Base-by-base conservation (phyloP, 2,888 invertebrate species). In the Cheiracanthium punctorium region DNA sequence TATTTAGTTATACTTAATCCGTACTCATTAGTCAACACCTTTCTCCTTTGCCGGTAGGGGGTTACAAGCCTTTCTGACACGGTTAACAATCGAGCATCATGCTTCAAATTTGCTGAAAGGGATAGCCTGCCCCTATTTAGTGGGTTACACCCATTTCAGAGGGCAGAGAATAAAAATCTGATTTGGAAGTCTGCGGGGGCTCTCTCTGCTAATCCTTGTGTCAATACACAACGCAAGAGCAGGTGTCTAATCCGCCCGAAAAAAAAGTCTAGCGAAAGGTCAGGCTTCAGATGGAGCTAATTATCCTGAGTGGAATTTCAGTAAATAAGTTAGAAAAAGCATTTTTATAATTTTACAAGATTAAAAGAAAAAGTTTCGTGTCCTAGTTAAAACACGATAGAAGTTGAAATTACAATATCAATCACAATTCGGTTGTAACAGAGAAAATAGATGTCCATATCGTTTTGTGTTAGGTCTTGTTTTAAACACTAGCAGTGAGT, bases 201-300 rank as follows among this genome's bases (percentile, higher is more conserved):
- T 71, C 43, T 37, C 4, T 71, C 43, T 37, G 43, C 71, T 71
- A 71, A 71, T 41, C 71, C 43, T 29, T 37, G 29, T 43, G 71
- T 71, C 41, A 71, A 71, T 71, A 71, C 33, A 20, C 33, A 43
- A 43, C 17, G 43, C 17, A 37, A 71, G 43, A 41, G 71, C 71
- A 71, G 71, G 71, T 71, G 71, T 71, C 43, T 71, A 71, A 71
- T 71, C 71, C 43, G 20, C 43, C 14, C 37, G 10, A 37, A 37
- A 37, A 37, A 37, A 37, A 37, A 37, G 37, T 10, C 10, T 37
- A 10, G 37, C 4, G 37, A 37, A 37, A 37, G 37, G 37, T 37
- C 37, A 37, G 10, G 37, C 37, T 4, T n/a, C 37, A 37, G 7
- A 37, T 10, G 4, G 37, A 37, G 37, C 10, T 37, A 37, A 37